Conservation (phyloP, 2,797 vertebrate genomes). For the Telmatherina bonti region DNA sequence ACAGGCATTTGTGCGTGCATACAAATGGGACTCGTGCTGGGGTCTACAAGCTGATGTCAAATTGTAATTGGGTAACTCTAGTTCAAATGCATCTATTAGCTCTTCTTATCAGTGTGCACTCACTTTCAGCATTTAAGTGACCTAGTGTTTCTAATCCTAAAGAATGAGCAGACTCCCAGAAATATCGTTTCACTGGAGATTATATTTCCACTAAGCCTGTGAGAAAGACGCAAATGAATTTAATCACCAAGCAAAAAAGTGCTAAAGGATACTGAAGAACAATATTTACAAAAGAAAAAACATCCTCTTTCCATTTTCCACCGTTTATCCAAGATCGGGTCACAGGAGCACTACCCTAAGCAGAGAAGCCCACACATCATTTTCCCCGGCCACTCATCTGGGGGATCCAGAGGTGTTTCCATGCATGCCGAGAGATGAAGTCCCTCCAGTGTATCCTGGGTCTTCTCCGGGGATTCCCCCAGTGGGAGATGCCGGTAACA, state of each 20-base stretch:
- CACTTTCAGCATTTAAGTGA: constrained; percentile 54
- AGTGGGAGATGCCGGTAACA: no score
- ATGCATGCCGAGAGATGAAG: no score
- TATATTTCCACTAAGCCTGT: background rate
- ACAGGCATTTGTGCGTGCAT: constrained; percentile 27
- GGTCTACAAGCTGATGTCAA: constrained; percentile 65
- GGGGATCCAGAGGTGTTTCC: no score
- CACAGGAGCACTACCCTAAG: no score
- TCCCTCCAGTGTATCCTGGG: no score
- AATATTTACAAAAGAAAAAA: no score
- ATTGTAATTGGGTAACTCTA: constrained; percentile 73
- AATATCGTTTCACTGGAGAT: background rate
- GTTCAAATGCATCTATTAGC: constrained; percentile 73
- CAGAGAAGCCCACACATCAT: no score
- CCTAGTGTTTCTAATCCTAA: constrained; percentile 30
- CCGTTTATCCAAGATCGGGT: no score
- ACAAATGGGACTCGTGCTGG: constrained; percentile 36
- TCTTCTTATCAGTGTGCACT: constrained; percentile 58
- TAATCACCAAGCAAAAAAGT: background rate
- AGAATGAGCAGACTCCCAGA: constrained; percentile 27
- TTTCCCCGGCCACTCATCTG: no score
- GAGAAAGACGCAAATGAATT: background rate
- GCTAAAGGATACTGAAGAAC: no score
- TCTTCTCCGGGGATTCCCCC: no score
- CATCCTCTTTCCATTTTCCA: no score